Percentiles rank a stretch among this genome's conserved stretches.
phyloP scores from a whole-genome alignment of 2,113 vertebrate species.

The Thryonomys swinderianus region DNA sequence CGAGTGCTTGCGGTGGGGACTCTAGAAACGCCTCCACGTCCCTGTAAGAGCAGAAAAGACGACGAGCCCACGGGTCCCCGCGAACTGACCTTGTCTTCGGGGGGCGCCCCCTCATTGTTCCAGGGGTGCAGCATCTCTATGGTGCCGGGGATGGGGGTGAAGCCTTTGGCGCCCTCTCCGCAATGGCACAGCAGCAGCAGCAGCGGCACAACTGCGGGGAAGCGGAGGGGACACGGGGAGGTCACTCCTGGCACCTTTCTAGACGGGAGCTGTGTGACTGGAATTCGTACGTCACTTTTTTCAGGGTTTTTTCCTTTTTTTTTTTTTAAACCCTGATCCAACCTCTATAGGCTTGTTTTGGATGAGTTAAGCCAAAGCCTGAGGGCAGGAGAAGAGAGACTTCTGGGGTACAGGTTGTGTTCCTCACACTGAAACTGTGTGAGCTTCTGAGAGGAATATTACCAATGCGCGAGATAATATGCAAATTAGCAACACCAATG shows the following conservation, averaged over 20 bases:
- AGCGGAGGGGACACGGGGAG: not conserved
- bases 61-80: fast-evolving
- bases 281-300: not conserved
- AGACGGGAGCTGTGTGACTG: not conserved
- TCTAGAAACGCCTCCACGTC: not conserved
- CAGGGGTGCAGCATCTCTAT: constrained; percentile 84
- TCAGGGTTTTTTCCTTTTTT: not conserved
- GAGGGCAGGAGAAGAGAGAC: not conserved
- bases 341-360: not conserved
- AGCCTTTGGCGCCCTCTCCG: constrained; percentile 79
- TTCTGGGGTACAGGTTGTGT: not conserved
- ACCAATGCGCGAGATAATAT: not conserved
- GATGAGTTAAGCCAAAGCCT: not conserved
- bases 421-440: not conserved
- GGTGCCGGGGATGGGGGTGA: constrained; percentile 83
- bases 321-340: not conserved
- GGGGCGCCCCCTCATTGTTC: constrained; percentile 88
- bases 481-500: not conserved
- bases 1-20: not conserved
- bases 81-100: constrained; percentile 86
- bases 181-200: constrained; percentile 86
- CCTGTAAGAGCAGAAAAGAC: not conserved
- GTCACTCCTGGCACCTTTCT: not conserved
- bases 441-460: no score
- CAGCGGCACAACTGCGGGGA: constrained; percentile 84